Evolutionary conservation across 2,797 vertebrate species (phyloP).

Genomic region (Scleropages formosus): DNA sequence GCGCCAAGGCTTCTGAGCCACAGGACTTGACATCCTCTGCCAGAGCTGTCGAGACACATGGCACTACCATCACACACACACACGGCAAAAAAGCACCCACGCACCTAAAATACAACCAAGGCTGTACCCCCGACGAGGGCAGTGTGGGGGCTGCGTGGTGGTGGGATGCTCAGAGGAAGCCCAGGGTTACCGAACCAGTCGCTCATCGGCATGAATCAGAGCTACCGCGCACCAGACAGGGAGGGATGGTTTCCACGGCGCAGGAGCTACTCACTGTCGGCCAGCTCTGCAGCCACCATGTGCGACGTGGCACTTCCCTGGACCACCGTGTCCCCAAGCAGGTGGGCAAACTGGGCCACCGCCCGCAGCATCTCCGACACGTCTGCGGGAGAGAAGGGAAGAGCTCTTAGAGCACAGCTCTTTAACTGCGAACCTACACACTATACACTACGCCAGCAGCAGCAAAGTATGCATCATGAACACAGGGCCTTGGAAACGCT

Average conservation of each 20-base stretch:
- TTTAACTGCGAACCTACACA: too few relatives aligned
- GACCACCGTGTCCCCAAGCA: slow-evolving; percentile 83
- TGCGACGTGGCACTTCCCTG: slow-evolving; percentile 87
- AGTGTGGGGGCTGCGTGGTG: too few relatives aligned
- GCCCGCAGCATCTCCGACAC: slow-evolving; percentile 74
- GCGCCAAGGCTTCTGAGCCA: slow-evolving; percentile 73
- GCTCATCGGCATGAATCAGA: too few relatives aligned
- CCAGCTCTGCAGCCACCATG: slow-evolving; percentile 82
- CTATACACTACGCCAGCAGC: too few relatives aligned
- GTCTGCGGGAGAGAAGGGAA: slow-evolving; percentile 55
- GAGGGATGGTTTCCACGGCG: too few relatives aligned
- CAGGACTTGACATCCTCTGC: slow-evolving; percentile 79
- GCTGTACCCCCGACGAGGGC: too few relatives aligned
- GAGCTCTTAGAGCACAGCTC: neutral
- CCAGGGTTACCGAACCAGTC: too few relatives aligned
- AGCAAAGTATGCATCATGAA: too few relatives aligned
- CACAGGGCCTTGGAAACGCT: too few relatives aligned
- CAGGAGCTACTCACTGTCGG: slow-evolving; percentile 69
- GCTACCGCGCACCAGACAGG: too few relatives aligned
- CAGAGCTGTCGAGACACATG: slow-evolving; percentile 64
- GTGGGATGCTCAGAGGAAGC: too few relatives aligned
- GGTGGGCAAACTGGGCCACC: slow-evolving; percentile 82
- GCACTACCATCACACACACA: neutral
- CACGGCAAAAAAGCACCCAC: neutral
- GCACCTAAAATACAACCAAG: neutral